These are phyloP conservation scores for Cyphomyrmex costatus DNA, from an alignment of 1,140 invertebrate genomes.

Conservation along the genomic window DNA sequence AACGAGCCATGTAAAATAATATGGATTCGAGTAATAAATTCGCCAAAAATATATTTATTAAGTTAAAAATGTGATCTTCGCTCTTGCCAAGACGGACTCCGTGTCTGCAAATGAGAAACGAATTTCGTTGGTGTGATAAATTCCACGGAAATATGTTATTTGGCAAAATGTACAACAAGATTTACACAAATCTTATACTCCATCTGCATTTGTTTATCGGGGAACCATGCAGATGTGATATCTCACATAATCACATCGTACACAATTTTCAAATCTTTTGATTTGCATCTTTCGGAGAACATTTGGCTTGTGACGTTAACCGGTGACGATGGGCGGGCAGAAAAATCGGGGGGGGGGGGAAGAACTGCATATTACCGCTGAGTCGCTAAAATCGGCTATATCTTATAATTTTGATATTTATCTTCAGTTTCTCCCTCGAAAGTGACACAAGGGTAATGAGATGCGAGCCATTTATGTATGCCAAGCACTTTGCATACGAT, in stretches of 20 bases:
- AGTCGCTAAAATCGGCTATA: constrained; percentile 12
- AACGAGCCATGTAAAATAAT: not conserved
- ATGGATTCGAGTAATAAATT: not conserved
- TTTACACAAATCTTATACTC: constrained; percentile 29
- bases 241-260: constrained; percentile 33
- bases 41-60: constrained; percentile 17
- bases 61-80: not conserved
- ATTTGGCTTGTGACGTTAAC: constrained; percentile 36
- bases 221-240: not conserved
- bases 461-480: constrained; percentile 3
- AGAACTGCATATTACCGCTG: not conserved
- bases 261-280: constrained; percentile 11
- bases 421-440: not conserved
- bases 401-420: constrained; percentile 46
- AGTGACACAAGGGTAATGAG: constrained; percentile 30
- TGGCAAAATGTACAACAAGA: constrained; percentile 28
- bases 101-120: not conserved
- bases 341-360: not conserved
- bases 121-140: not conserved
- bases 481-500: constrained; percentile 12
- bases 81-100: not conserved
- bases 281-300: constrained; percentile 34
- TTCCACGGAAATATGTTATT: constrained; percentile 21
- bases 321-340: too few species aligned
- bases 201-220: constrained; percentile 42